Base-by-base conservation (phyloP, 1,140 invertebrate species). In the Neodiprion pinetum region DNA sequence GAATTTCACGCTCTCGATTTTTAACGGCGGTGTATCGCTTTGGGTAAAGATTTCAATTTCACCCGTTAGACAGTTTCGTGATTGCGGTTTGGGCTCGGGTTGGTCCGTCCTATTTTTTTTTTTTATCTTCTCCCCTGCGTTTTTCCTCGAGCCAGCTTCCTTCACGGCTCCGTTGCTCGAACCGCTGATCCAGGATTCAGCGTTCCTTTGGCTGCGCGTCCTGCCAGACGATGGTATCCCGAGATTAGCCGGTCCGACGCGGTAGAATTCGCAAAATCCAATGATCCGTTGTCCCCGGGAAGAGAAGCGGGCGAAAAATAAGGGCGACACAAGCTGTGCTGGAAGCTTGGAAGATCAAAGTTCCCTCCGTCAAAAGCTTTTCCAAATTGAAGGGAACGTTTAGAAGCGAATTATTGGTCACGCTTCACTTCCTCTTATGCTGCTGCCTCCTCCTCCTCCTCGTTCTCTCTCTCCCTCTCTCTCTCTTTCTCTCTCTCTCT, bases 181-280 rank as follows among this genome's bases (percentile, higher is more conserved):
- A 14, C 28, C 28, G 5, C 28, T 40, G 53, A 17, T 61, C n/a
- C n/a, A 14, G 11, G 53, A 17, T 61, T 17, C 53, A 61, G 53
- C 7, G 11, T 61, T 17, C 4, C n/a, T 17, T 12, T 14, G 53
- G 53, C 11, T 17, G 53, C 53, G n/a, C n/a, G 11, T 14, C 11
- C 28, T 40, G 28, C 28, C 28, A 61, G 53, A 61, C 11, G 53
- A 61, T 61, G 53, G 53, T 61, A 12, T 61, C 53, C 53, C 53
- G n/a, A 61, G 53, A 61, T 61, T 61, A 61, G n/a, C 11, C 53
- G 4, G n/a, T 61, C n/a, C 53, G 53, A 61, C 53, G 53, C 53
- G 53, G 11, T 61, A 61, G 53, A 61, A 61, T 61, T 17, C 53
- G 53, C 53, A 17, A 61, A 61, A 61, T 61, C 53, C 53, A 61